Evolutionary conservation across 2,888 invertebrate species (phyloP).

Genomic region (Thyatira batis): DNA sequence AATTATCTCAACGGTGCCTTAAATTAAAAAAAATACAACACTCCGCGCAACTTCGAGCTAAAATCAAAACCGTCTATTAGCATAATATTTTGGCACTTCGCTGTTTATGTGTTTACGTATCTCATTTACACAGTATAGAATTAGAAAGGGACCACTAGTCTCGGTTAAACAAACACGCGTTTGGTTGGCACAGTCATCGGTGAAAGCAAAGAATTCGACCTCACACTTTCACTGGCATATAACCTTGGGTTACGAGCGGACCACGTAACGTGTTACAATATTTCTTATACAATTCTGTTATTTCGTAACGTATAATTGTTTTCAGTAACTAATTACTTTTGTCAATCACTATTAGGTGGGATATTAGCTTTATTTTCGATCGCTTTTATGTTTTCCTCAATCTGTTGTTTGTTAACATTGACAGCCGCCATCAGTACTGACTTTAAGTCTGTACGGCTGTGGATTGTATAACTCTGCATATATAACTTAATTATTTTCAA

Average conservation of each 20-base stretch:
- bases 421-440: no score
- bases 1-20: no score
- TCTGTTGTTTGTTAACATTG: no score
- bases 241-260: constrained; percentile 63
- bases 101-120: constrained; percentile 17
- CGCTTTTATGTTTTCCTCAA: no score
- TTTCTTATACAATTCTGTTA: constrained; percentile 27
- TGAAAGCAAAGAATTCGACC: constrained; percentile 59
- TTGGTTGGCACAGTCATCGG: constrained; percentile 30
- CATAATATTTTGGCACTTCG: constrained; percentile 23
- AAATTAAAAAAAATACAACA: no score
- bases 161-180: constrained; percentile 30
- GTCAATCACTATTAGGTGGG: background rate
- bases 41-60: constrained; percentile 2
- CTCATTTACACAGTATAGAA: constrained; percentile 19
- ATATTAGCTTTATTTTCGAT: no score
- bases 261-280: constrained; percentile 58
- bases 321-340: background rate
- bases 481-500: no score
- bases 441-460: no score
- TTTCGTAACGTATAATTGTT: constrained; percentile 35
- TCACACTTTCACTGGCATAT: constrained; percentile 61
- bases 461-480: no score
- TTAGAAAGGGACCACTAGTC: constrained; percentile 32
- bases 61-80: constrained; percentile 17